These are phyloP conservation scores for Diloba caeruleocephala DNA, from an alignment of 2,888 invertebrate species.

Conservation along the genomic window DNA sequence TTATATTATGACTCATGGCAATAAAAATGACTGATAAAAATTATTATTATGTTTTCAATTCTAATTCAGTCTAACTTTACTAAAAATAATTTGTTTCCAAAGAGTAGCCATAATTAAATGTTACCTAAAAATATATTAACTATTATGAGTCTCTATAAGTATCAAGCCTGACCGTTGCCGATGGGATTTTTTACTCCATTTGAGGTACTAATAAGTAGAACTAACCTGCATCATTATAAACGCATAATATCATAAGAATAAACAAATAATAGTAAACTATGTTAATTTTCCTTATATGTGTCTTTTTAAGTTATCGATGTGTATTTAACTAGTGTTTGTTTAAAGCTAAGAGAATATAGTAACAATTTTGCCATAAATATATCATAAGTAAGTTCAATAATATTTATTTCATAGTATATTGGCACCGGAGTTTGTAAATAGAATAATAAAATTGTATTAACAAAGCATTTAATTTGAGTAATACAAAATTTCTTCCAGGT, in stretches of 20 bases:
- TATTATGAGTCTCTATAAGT: too few species aligned
- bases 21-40: not conserved
- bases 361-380: not conserved
- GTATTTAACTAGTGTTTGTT: conserved; percentile 53
- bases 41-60: too few species aligned
- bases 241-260: conserved; percentile 53
- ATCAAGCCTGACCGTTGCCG: too few species aligned
- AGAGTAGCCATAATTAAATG: too few species aligned
- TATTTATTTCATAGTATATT: conserved; percentile 5
- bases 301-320: conserved; percentile 56
- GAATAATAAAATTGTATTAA: conserved; percentile 3
- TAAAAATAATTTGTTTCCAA: too few species aligned
- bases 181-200: conserved; percentile 41
- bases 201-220: conserved; percentile 50
- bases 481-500: conserved; percentile 26
- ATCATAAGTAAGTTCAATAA: not conserved
- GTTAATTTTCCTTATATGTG: conserved; percentile 49
- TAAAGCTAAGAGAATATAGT: conserved; percentile 23
- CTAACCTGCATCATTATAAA: conserved; percentile 59
- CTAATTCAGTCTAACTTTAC: too few species aligned
- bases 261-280: conserved; percentile 48
- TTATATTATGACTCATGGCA: not conserved
- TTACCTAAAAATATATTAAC: too few species aligned
- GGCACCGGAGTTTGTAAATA: conserved; percentile 52
- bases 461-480: not conserved